These are phyloP conservation scores for Copidosoma floridanum DNA, from an alignment of 1,140 invertebrate species.

Conservation along the genomic window DNA sequence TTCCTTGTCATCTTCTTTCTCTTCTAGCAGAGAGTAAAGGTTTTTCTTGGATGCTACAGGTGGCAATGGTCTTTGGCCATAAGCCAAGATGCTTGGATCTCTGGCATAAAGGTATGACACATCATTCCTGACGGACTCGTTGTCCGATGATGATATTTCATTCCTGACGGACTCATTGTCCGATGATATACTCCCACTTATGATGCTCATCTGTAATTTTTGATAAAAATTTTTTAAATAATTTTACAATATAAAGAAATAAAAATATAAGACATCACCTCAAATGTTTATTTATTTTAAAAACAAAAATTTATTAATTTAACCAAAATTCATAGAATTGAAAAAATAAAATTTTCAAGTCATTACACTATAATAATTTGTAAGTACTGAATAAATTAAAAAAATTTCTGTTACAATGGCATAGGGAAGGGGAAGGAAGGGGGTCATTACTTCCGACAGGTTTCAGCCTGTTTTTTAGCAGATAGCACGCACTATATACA, in stretches of 20 bases:
- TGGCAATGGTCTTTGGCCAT: conserved; percentile 40
- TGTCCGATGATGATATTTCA: conserved; percentile 41
- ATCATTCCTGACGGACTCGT: conserved; percentile 25
- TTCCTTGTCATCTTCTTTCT: conserved; percentile 29
- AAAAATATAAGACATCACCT: neutral
- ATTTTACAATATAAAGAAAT: neutral
- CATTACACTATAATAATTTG: too few species aligned
- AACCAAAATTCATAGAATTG: too few species aligned
- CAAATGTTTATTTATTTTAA: too few species aligned
- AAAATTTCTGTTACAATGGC: too few species aligned
- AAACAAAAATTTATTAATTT: too few species aligned
- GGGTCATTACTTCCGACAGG: neutral
- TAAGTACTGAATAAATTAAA: too few species aligned
- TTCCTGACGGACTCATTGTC: conserved; percentile 19
- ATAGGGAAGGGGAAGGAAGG: too few species aligned
- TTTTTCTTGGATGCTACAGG: conserved; percentile 40
- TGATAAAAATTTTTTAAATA: neutral
- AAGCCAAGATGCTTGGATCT: conserved; percentile 52
- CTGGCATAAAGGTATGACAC: conserved; percentile 48
- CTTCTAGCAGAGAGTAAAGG: conserved; percentile 42
- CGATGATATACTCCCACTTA: conserved; percentile 7
- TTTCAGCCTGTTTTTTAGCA: conserved; percentile 1
- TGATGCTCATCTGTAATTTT: conserved; percentile 10
- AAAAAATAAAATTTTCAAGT: too few species aligned
- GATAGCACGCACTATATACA: too few species aligned